A percentile compares a stretch with the other conserved stretches of the same genome.
Conservation (phyloP, 2,797 vertebrate genomes). For the Gymnothorax javanicus region DNA sequence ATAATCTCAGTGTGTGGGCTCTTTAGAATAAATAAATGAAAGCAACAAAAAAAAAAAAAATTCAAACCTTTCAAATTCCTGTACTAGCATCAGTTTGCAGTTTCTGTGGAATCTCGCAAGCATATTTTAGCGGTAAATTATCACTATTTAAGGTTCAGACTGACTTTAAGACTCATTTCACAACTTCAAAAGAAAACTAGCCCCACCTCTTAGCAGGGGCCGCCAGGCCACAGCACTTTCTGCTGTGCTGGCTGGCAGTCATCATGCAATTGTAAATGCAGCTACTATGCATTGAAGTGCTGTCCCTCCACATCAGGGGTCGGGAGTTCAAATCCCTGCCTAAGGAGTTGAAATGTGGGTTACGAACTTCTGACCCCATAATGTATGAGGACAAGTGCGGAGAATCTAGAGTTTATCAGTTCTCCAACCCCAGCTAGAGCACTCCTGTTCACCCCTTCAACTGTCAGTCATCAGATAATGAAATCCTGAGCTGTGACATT, state of each 20-base stretch:
- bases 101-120: constrained; percentile 65
- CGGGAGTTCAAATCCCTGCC: constrained; percentile 70
- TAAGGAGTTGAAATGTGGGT: constrained; percentile 63
- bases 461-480: constrained; percentile 24
- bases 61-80: constrained; percentile 22
- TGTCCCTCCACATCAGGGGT: constrained; percentile 52
- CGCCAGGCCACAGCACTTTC: constrained; percentile 64
- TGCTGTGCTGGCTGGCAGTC: constrained; percentile 66
- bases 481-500: constrained; percentile 16
- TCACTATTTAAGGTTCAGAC: constrained; percentile 73
- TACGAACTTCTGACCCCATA: constrained; percentile 68
- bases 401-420: constrained; percentile 55
- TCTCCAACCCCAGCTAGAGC: constrained; percentile 47
- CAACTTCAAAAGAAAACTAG: constrained; percentile 70
- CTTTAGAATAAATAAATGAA: constrained; percentile 8
- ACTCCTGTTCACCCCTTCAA: not conserved
- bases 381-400: constrained; percentile 57
- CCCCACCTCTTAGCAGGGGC: constrained; percentile 67
- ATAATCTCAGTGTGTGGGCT: constrained; percentile 57
- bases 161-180: constrained; percentile 63
- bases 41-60: not conserved
- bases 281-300: constrained; percentile 66
- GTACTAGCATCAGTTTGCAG: not conserved
- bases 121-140: constrained; percentile 75
- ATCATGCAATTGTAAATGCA: constrained; percentile 74